These are phyloP conservation scores for Gonioctena quinquepunctata DNA, from an alignment of 1,140 invertebrate genomes.

Conservation along the genomic window DNA sequence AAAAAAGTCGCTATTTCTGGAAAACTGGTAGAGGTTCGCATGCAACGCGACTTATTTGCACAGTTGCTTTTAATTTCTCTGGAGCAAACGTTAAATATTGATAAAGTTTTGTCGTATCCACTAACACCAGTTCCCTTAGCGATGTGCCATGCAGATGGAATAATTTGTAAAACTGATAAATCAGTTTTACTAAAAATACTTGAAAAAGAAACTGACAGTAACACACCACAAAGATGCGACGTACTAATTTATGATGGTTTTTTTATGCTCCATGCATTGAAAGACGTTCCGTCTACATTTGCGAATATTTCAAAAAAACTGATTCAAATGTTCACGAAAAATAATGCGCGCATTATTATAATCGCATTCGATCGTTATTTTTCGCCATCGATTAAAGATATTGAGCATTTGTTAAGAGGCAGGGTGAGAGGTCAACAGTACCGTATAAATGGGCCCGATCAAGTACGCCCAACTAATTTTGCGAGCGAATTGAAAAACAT, in stretches of 20 bases:
- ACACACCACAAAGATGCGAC: slow-evolving; percentile 18
- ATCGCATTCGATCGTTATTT: slow-evolving; percentile 39
- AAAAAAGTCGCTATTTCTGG: slow-evolving; percentile 24
- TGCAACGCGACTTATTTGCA: slow-evolving; percentile 37
- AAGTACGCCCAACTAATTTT: slow-evolving; percentile 32
- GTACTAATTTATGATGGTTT: slow-evolving; percentile 36
- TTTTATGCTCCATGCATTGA: slow-evolving; percentile 32
- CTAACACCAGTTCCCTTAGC: slow-evolving; percentile 38
- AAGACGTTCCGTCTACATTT: slow-evolving; percentile 35
- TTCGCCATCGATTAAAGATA: slow-evolving; percentile 39
- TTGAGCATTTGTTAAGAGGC: slow-evolving; percentile 23
- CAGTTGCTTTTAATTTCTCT: slow-evolving; percentile 25
- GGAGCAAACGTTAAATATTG: slow-evolving; percentile 22
- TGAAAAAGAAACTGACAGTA: slow-evolving; percentile 19
- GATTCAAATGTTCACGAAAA: slow-evolving; percentile 16
- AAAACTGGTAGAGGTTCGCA: slow-evolving; percentile 35
- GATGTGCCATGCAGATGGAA: slow-evolving; percentile 39
- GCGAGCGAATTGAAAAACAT: slow-evolving; percentile 38
- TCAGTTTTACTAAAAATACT: slow-evolving; percentile 29
- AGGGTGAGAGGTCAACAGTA: slow-evolving; percentile 8
- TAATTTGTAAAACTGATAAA: slow-evolving; percentile 23
- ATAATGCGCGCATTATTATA: slow-evolving; percentile 19
- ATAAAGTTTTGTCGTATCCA: slow-evolving; percentile 25
- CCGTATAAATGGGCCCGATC: slow-evolving; percentile 26
- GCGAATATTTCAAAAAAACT: slow-evolving; percentile 40